Evolutionary conservation across 2,113 vertebrate species (phyloP).

Genomic region (Thamnaconus septentrionalis): DNA sequence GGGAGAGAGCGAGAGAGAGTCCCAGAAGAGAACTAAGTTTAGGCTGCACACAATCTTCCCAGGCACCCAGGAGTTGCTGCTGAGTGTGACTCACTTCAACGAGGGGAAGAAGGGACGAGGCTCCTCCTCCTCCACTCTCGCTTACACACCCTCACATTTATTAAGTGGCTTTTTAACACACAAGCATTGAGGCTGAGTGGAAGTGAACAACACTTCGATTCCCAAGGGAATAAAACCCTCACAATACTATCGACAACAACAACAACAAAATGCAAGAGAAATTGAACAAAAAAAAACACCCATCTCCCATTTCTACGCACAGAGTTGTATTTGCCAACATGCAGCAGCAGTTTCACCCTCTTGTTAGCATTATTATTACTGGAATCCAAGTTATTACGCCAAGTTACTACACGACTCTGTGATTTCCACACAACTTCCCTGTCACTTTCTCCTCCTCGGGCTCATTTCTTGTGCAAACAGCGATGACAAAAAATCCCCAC

Average conservation of each 20-base stretch:
- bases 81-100: slow-evolving; percentile 35
- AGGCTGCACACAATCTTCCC: slow-evolving; percentile 41
- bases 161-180: slow-evolving; percentile 30
- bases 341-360: no score
- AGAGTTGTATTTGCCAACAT: no score
- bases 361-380: no score
- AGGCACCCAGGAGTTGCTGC: slow-evolving; percentile 12
- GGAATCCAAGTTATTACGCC: no score
- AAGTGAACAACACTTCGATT: background rate
- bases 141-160: slow-evolving; percentile 27
- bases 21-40: slow-evolving; percentile 21
- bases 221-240: no score
- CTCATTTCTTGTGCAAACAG: slow-evolving; percentile 11
- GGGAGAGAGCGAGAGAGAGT: no score
- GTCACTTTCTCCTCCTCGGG: background rate
- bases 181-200: background rate
- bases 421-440: background rate
- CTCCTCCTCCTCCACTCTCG: slow-evolving; percentile 45
- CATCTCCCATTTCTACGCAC: no score
- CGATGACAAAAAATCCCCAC: slow-evolving; percentile 1
- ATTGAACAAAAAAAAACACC: no score
- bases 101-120: background rate
- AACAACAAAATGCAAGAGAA: background rate
- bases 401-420: slow-evolving; percentile 1
- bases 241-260: no score